phyloP scores from a whole-genome alignment of 2,113 vertebrate species.

The Fregata magnificens region DNA sequence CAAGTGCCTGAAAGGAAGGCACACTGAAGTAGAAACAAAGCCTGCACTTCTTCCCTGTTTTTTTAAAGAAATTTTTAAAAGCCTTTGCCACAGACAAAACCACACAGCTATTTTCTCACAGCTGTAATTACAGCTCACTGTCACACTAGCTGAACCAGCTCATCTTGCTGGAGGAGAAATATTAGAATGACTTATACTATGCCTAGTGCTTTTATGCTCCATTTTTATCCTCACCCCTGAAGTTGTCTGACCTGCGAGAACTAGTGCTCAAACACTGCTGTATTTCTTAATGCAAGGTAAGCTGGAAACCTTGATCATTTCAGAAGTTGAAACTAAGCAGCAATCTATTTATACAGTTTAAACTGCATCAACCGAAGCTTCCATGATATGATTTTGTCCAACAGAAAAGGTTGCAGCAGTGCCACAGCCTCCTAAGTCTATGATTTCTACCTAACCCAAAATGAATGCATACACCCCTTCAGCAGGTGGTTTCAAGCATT shows the following conservation, averaged over 20 bases:
- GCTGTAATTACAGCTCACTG: constrained; percentile 19
- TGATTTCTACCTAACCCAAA: neutral
- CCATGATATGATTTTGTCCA: neutral
- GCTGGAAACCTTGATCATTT: neutral
- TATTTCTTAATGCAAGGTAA: neutral
- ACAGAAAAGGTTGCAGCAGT: neutral
- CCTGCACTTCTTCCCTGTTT: neutral
- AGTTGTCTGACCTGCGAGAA: neutral
- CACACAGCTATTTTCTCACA: constrained; percentile 50
- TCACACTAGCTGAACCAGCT: neutral
- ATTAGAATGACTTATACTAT: neutral
- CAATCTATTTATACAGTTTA: neutral
- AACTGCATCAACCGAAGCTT: neutral
- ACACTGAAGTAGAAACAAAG: constrained; percentile 3
- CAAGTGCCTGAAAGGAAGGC: neutral
- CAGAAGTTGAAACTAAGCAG: neutral
- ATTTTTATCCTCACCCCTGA: neutral
- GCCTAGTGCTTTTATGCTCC: neutral
- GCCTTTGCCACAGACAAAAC: constrained; percentile 49
- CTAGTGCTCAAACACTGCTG: neutral
- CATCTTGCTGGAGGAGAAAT: neutral
- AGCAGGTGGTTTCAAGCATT: neutral
- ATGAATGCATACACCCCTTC: neutral
- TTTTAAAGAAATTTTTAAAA: neutral
- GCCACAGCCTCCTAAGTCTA: neutral